A percentile compares a stretch with the other conserved stretches of the same genome.
phyloP scores from a whole-genome alignment of 1,140 invertebrate genomes.

The Nasonia longicornis region DNA sequence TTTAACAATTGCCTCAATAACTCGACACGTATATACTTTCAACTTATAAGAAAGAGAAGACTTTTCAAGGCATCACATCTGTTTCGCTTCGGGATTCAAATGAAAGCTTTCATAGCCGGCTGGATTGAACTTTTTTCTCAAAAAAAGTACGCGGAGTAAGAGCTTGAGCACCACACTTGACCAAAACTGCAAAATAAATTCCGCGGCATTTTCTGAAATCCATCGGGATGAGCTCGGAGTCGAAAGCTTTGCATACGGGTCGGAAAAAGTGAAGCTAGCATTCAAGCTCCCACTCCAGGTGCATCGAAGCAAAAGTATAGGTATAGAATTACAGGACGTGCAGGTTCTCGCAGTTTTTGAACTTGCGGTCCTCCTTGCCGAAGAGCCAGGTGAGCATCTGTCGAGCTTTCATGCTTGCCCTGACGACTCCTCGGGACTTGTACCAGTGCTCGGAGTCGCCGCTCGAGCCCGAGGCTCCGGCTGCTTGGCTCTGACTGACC shows the following conservation, averaged over 20 bases:
- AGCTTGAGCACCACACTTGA: too few relatives aligned
- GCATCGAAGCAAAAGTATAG: background rate
- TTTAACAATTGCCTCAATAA: too few relatives aligned
- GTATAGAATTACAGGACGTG: slow-evolving; percentile 78
- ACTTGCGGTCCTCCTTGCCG: slow-evolving; percentile 89
- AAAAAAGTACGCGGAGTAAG: background rate
- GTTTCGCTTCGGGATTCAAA: too few relatives aligned
- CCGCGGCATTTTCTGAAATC: background rate
- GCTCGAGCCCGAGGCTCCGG: slow-evolving; percentile 67
- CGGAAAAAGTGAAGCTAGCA: background rate
- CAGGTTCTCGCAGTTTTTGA: slow-evolving; percentile 91
- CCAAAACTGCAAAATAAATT: background rate
- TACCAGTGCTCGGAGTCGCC: slow-evolving; percentile 75
- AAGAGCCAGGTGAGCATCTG: slow-evolving; percentile 92
- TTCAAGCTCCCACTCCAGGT: background rate
- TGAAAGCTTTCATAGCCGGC: background rate
- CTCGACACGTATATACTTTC: too few relatives aligned
- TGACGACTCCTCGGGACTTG: slow-evolving; percentile 83
- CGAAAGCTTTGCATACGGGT: background rate
- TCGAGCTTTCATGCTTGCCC: slow-evolving; percentile 88
- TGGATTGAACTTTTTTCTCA: too few relatives aligned
- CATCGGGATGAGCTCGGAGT: background rate
- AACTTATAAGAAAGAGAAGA: too few relatives aligned
- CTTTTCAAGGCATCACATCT: too few relatives aligned
- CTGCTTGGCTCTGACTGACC: slow-evolving; percentile 74